Evolutionary conservation across 2,888 invertebrate genomes (phyloP).

Genomic region (Dolomedes plantarius): DNA sequence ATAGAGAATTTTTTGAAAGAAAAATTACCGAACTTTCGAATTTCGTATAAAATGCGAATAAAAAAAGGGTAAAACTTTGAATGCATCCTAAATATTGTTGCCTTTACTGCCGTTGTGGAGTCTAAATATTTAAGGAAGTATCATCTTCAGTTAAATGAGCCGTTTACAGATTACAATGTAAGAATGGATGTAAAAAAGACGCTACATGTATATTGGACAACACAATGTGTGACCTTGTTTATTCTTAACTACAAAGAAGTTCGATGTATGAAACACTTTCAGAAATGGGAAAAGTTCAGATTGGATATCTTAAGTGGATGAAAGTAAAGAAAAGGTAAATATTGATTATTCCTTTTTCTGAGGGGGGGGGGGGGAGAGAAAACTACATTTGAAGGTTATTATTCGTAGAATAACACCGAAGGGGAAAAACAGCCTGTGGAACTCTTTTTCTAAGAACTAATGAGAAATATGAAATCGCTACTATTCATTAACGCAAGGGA

Average conservation of each 20-base stretch:
- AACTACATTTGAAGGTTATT: not conserved
- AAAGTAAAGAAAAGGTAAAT: not conserved
- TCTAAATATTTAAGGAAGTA: not conserved
- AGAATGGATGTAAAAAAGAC: not conserved
- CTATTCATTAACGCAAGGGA: no score
- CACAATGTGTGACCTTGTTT: not conserved
- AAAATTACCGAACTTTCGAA: no score
- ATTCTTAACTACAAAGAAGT: not conserved
- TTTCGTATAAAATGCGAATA: no score
- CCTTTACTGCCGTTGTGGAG: no score
- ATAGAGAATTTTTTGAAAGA: no score
- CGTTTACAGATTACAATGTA: not conserved
- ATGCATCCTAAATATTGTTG: no score
- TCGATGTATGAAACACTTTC: not conserved
- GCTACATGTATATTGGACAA: not conserved
- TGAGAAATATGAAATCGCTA: not conserved
- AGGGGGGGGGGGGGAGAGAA: not conserved
- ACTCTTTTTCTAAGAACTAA: not conserved
- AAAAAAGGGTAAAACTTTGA: no score
- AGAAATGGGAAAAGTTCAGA: not conserved
- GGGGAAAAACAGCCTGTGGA: no score
- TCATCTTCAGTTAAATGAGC: not conserved
- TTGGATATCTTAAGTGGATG: not conserved
- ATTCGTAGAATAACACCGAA: no score
- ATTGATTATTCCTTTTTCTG: not conserved